phyloP scores from a whole-genome alignment of 1,140 invertebrate genomes.

The Pseudobourletiella spinata region DNA sequence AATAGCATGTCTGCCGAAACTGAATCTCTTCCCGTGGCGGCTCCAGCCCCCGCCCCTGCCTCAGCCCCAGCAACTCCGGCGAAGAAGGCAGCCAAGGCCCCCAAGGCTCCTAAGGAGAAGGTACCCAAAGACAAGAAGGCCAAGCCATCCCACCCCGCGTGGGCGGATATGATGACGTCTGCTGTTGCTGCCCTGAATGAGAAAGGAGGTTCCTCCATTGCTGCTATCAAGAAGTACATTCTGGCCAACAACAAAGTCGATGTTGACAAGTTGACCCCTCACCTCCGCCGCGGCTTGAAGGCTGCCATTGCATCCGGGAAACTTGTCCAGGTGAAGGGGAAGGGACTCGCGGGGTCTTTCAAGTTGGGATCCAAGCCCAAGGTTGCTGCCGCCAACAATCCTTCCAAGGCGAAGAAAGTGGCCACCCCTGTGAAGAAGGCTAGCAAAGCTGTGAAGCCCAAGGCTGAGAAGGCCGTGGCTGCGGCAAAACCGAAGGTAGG shows the following conservation, averaged over 20 bases:
- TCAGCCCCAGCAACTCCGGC: conserved; percentile 20
- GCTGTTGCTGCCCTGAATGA: conserved; percentile 54
- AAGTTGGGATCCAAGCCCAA: conserved; percentile 42
- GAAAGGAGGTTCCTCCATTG: conserved; percentile 50
- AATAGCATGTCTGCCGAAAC: background rate
- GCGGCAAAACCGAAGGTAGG: conserved; percentile 10
- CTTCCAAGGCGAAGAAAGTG: conserved; percentile 18
- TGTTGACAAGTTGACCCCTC: conserved; percentile 49
- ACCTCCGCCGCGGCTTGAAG: conserved; percentile 53
- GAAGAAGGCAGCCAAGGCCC: conserved; percentile 29
- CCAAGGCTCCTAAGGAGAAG: conserved; percentile 28
- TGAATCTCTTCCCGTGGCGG: background rate
- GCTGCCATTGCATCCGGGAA: conserved; percentile 47
- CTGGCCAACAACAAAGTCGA: conserved; percentile 50
- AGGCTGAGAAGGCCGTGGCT: background rate
- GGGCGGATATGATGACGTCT: conserved; percentile 42
- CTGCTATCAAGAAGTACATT: conserved; percentile 57
- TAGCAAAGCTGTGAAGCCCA: background rate
- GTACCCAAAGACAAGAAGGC: background rate
- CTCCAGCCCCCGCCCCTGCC: conserved; percentile 10
- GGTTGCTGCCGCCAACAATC: conserved; percentile 34
- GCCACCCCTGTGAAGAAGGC: conserved; percentile 18
- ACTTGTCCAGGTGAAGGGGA: conserved; percentile 48
- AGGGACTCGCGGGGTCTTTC: conserved; percentile 53
- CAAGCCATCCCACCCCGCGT: conserved; percentile 37